Conservation (phyloP, 2,113 vertebrate genomes). For the Sylvia atricapilla region DNA sequence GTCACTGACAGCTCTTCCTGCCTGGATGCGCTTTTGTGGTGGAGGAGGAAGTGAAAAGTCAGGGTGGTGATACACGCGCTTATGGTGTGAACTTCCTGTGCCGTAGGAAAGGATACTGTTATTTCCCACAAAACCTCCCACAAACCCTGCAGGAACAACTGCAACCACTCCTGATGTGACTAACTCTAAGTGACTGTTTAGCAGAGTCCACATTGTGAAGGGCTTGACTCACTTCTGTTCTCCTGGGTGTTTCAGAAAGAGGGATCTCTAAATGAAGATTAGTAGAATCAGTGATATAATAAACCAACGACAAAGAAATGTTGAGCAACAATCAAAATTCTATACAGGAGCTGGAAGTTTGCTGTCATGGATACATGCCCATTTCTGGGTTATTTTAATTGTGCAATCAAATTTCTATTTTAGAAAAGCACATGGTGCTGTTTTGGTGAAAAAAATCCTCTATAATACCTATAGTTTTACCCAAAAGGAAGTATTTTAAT, state of each 20-base stretch:
- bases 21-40: background rate
- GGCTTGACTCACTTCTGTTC: background rate
- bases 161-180: background rate
- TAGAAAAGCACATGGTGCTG: background rate
- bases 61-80: accelerated
- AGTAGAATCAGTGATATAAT: background rate
- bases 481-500: background rate
- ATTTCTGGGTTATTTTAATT: background rate
- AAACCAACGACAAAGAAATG: background rate
- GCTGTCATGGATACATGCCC: background rate
- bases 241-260: background rate
- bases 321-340: background rate
- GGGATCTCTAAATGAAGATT: background rate
- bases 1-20: background rate
- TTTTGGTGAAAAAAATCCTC: background rate
- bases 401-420: background rate
- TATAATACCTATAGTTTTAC: background rate
- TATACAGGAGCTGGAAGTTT: background rate
- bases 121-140: background rate
- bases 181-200: background rate
- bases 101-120: background rate
- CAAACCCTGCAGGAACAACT: background rate
- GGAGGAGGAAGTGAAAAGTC: background rate
- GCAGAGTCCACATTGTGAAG: background rate
- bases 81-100: background rate